Conservation (phyloP, 2,888 invertebrate species). For the Digitonthophagus gazella region DNA sequence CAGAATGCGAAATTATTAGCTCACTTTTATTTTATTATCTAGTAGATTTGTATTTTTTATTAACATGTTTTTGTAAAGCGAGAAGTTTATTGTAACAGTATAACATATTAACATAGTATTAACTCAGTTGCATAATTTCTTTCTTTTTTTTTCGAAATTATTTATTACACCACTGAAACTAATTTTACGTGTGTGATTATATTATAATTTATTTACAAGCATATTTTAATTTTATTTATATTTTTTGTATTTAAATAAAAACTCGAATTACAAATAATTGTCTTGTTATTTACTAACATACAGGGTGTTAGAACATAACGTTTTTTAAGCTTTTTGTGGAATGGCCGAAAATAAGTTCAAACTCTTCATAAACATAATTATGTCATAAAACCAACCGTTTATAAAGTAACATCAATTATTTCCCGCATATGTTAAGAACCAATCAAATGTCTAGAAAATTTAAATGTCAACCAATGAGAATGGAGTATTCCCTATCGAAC, state of each 20-base stretch:
- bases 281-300: background rate
- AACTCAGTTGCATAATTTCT: slow-evolving; percentile 1
- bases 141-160: background rate
- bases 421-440: no score
- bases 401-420: no score
- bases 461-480: no score
- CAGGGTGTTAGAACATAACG: no score
- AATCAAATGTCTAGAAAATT: no score
- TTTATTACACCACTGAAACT: slow-evolving; percentile 15
- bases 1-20: slow-evolving; percentile 1
- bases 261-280: background rate
- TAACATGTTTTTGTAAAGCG: slow-evolving; percentile 6
- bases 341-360: no score
- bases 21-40: background rate
- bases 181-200: slow-evolving; percentile 17
- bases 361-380: no score
- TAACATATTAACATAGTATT: slow-evolving; percentile 14
- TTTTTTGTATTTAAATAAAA: slow-evolving; percentile 17
- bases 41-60: slow-evolving; percentile 7
- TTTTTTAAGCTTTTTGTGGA: no score
- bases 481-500: no score
- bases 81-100: background rate
- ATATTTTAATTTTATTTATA: slow-evolving; percentile 12
- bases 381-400: no score
- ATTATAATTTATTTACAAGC: slow-evolving; percentile 13